These are phyloP conservation scores for Cryptus viduatorius DNA, from an alignment of 2,888 invertebrate genomes.

Conservation along the genomic window DNA sequence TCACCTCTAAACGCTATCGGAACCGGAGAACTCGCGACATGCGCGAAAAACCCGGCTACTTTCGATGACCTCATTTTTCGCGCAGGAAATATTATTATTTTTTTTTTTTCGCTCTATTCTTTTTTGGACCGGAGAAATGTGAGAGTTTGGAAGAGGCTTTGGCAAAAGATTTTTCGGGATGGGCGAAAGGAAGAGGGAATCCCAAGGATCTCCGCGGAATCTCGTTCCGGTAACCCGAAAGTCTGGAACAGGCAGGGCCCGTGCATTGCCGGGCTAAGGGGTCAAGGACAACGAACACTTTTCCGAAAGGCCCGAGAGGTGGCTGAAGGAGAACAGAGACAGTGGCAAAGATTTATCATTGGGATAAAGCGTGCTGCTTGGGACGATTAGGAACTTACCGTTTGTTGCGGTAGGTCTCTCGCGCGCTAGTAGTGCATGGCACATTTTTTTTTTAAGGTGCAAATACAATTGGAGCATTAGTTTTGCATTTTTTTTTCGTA, in stretches of 20 bases:
- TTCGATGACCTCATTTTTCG: conserved; percentile 3
- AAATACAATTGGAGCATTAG: too few relatives aligned
- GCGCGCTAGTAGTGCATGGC: background rate
- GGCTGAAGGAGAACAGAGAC: too few relatives aligned
- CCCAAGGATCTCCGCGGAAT: background rate
- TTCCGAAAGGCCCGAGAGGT: background rate
- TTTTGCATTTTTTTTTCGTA: too few relatives aligned
- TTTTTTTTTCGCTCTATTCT: background rate
- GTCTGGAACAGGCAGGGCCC: background rate
- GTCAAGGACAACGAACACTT: conserved; percentile 44
- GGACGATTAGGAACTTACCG: conserved; percentile 1
- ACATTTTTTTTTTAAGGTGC: too few relatives aligned
- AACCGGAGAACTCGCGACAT: background rate
- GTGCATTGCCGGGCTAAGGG: conserved; percentile 33
- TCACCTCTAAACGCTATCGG: background rate
- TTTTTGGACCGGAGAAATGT: background rate
- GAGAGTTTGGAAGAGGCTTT: background rate
- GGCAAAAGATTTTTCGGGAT: background rate
- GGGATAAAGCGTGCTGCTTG: too few relatives aligned
- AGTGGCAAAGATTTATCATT: background rate
- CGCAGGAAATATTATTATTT: background rate
- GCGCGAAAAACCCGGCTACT: background rate
- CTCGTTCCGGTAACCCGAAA: conserved; percentile 1
- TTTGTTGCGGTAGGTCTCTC: conserved; percentile 3
- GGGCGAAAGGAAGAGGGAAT: background rate